These are phyloP conservation scores for Dynastes grantii DNA, from an alignment of 2,888 invertebrate genomes.

Conservation along the genomic window DNA sequence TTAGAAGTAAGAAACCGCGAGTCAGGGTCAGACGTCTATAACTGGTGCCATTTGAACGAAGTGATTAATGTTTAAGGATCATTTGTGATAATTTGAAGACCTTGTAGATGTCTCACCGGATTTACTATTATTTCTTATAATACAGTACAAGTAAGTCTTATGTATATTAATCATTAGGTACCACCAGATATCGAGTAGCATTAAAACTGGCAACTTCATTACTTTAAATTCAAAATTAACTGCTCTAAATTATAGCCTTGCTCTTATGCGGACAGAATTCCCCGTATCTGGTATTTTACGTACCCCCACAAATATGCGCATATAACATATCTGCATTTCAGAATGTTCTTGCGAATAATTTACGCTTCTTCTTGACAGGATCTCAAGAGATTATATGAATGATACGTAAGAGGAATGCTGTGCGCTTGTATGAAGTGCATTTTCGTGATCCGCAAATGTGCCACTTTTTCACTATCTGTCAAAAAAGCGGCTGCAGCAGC, in stretches of 20 bases:
- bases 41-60: constrained; percentile 54
- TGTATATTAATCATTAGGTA: neutral
- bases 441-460: constrained; percentile 8
- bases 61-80: constrained; percentile 58
- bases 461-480: neutral
- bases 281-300: too few relatives aligned
- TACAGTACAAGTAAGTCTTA: constrained; percentile 9
- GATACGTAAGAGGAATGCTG: constrained; percentile 10
- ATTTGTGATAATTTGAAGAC: constrained; percentile 42
- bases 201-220: neutral
- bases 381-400: constrained; percentile 8
- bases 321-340: neutral
- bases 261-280: too few relatives aligned
- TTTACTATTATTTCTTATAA: neutral
- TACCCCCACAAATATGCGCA: too few relatives aligned
- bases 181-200: neutral
- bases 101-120: neutral
- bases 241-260: neutral
- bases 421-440: constrained; percentile 11
- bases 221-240: neutral
- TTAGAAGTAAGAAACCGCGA: constrained; percentile 66
- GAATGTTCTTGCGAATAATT: constrained; percentile 12
- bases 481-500: neutral
- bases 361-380: constrained; percentile 39
- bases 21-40: constrained; percentile 64